Evolutionary conservation across 2,888 invertebrate genomes (phyloP), one percentile per base, ranked within the genome.

Genomic region (Noctua janthina): DNA sequence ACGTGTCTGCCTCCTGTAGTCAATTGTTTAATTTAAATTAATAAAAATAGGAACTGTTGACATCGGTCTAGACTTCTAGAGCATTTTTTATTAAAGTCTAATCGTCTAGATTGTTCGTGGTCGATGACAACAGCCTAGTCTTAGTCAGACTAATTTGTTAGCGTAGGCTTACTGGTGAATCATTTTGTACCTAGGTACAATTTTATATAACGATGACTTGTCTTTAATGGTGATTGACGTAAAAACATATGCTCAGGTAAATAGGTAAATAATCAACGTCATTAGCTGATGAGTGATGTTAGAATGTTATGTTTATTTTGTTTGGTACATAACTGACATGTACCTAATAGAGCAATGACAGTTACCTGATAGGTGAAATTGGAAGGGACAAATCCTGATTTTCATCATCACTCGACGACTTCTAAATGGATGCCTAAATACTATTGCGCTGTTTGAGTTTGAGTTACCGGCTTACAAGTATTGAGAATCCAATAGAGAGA

Each of bases 131-230:
- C 49, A 82, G 51, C 2, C 7, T 46, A 6, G 66, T n/a, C 74
- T 81, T 86, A 79, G 35, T 81, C 83, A 78, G 35, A 62, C 29
- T 72, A 71, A 75, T 81, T 82, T 82, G 2, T 70, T 54, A 59
- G 78, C 75, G 78, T 88, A 86, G 82, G 75, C n/a, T 39, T 35
- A 51, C 35, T 5, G 11, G 46, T 86, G 86, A 86, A n/a, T 86
- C 86, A 86, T 70, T 35, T 68, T 43, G 15, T 73, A 46, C 49
- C 29, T 59, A 51, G 17, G n/a, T 46, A 72, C 39, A 35, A 35
- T 7, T 43, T 79, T 51, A 1, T 51, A n/a, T 51, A 35, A 51
- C 35, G 15, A 64, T 78, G 69, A 51, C 64, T 83, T 64, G 51
- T 70, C 23, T 74, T 64, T 66, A 78, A 70, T 70, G n/a, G 39